Evolutionary conservation across 64 coral and sea anemone genomes (phyloP), one percentile per base, ranked within the genome.

Genomic region (Montipora efflorescens): DNA sequence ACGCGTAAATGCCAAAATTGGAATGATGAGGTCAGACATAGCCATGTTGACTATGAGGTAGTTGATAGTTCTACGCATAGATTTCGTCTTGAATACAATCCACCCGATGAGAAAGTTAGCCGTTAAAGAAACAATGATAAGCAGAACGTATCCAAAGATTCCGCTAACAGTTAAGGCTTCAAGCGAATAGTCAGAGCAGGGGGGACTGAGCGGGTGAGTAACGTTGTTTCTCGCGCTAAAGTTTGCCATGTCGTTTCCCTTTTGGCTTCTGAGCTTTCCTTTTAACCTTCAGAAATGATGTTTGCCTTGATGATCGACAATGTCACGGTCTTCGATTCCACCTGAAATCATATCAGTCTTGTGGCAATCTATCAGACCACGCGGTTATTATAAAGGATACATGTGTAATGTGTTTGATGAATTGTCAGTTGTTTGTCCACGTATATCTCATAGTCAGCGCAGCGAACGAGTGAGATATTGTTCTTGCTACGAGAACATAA

Each of bases 21-120:
- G 82, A 9, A 86, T 43, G 4, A 86, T 15, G 19, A 86, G 82
- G 64, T 86, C 82, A 8, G 82, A 86, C 82, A 86, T 86, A 3
- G 82, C 82, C 82, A 86, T 86, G 82, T 86, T 86, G 4, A 86
- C 64, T 22, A 86, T 86, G 45, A 86, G 82, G 46, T 86, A 86
- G 82, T 86, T 86, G 18, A 86, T 86, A 1, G 82, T 86, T 86
- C 47, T 86, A 0, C 62, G 46, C 82, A 86, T 86, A 3, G 82
- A 86, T 86, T 86, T 86, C 46, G 67, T 70, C 18, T 71, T 72
- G 64, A 86, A 51, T 10, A 86, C 82, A 21, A 72, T 86, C 9
- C 47, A 7, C 72, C 82, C 82, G 10, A 86, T 71, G 11, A 86
- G 62, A 50, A 49, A 49, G 66, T 86, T 86, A 7, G 66, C 82